Evolutionary conservation across 64 coral and sea anemone genomes (phyloP).

Genomic region (Platygyra sinensis): DNA sequence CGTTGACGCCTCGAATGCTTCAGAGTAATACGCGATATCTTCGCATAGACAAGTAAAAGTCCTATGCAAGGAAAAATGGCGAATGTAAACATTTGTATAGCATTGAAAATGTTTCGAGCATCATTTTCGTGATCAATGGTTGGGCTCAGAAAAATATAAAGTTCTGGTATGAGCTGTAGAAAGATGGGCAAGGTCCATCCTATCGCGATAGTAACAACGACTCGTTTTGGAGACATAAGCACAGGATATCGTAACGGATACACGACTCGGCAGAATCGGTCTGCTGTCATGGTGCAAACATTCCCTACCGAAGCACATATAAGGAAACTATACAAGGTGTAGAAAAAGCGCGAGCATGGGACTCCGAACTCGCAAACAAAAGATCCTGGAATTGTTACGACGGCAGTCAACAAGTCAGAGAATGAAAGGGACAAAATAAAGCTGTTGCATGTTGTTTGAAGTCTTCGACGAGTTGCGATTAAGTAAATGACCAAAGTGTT

Average conservation of each 20-base stretch:
- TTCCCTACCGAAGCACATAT: constrained; percentile 57
- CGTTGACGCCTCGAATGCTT: constrained; percentile 9
- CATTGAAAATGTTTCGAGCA: background rate
- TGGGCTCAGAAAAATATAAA: background rate
- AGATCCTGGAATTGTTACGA: constrained; percentile 20
- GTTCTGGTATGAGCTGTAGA: constrained; percentile 1
- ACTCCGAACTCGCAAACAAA: constrained; percentile 44
- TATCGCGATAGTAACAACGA: background rate
- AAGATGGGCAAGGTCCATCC: constrained; percentile 35
- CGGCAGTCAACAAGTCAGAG: constrained; percentile 43
- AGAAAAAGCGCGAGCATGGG: background rate
- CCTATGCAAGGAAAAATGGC: constrained; percentile 35
- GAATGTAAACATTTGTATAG: constrained; percentile 36
- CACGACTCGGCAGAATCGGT: constrained; percentile 13
- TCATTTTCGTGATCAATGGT: background rate
- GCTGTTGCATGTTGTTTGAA: constrained; percentile 49
- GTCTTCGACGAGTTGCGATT: constrained; percentile 41
- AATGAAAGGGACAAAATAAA: constrained; percentile 64
- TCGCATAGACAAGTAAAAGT: constrained; percentile 36
- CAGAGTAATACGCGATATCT: constrained; percentile 24
- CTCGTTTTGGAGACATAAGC: constrained; percentile 20
- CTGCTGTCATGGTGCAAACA: constrained; percentile 32
- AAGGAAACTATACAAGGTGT: constrained; percentile 22
- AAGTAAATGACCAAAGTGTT: constrained; percentile 55
- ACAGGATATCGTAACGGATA: constrained; percentile 37